These are phyloP conservation scores for Nipponacmea schrenckii DNA, from an alignment of 2,888 invertebrate species.

Conservation along the genomic window DNA sequence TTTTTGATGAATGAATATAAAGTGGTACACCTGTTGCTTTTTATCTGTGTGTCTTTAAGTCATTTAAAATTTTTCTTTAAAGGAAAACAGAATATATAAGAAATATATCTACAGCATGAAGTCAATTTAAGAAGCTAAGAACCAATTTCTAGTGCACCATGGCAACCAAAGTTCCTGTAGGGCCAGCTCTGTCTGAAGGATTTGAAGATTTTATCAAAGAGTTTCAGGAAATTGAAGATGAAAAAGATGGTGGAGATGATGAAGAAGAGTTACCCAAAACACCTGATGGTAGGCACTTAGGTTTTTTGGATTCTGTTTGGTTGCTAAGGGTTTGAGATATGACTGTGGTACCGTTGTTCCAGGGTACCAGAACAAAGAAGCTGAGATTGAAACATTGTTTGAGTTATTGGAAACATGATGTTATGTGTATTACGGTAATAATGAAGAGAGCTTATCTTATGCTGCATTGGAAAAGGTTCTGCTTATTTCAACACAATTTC, in stretches of 20 bases:
- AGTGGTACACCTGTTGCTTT: no score
- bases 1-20: no score
- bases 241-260: conserved; percentile 37
- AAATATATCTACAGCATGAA: not conserved
- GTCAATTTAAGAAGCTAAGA: not conserved
- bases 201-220: conserved; percentile 55
- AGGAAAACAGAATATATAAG: not conserved
- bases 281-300: conserved; percentile 53
- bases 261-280: conserved; percentile 56
- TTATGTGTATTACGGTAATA: no score
- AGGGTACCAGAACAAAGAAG: no score
- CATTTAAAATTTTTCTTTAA: not conserved
- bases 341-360: no score
- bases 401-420: no score
- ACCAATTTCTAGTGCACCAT: not conserved
- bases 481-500: not conserved
- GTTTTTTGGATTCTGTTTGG: not conserved
- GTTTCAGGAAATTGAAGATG: conserved; percentile 51
- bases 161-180: not conserved
- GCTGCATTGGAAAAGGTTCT: no score
- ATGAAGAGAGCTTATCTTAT: no score
- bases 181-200: conserved; percentile 10
- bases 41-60: not conserved
- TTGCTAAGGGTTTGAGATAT: no score
- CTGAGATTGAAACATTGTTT: conserved; percentile 5